Percentiles rank a stretch among this genome's conserved stretches.
Evolutionary conservation across 2,113 vertebrate species (phyloP).

Genomic region (Telmatochromis brichardi): DNA sequence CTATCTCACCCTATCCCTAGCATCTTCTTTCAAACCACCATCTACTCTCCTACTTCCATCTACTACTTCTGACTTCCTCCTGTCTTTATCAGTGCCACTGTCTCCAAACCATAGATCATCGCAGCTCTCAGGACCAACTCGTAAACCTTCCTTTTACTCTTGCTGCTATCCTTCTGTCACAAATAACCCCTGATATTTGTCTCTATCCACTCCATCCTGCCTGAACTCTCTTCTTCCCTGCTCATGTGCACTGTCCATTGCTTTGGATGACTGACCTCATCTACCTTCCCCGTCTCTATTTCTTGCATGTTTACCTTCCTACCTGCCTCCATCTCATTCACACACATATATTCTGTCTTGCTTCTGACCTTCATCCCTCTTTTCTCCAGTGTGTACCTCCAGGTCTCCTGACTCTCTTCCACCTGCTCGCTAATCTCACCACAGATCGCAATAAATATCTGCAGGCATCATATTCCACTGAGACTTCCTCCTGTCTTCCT

Average conservation of each 20-base stretch:
- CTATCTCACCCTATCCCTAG: neutral
- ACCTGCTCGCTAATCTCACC: neutral
- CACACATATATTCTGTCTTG: neutral
- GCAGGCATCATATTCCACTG: neutral
- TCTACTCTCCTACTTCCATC: neutral
- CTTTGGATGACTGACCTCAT: neutral
- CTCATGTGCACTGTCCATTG: neutral
- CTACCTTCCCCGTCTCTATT: neutral
- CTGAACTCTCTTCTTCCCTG: neutral
- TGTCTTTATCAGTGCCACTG: neutral
- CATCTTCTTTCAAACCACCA: neutral
- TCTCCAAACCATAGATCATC: neutral
- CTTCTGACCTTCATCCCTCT: neutral
- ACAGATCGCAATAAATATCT: neutral
- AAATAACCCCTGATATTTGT: neutral
- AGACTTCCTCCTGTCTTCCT: neutral
- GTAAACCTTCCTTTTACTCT: neutral
- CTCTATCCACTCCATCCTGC: neutral
- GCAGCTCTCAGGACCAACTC: neutral
- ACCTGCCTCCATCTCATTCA: neutral
- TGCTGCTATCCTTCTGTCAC: neutral
- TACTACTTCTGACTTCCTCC: neutral
- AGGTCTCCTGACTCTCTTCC: neutral
- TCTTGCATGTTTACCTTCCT: neutral
- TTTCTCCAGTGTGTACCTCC: neutral